phyloP scores from a whole-genome alignment of 2,113 vertebrate genomes.

The Forbesichthys papilliferus region DNA sequence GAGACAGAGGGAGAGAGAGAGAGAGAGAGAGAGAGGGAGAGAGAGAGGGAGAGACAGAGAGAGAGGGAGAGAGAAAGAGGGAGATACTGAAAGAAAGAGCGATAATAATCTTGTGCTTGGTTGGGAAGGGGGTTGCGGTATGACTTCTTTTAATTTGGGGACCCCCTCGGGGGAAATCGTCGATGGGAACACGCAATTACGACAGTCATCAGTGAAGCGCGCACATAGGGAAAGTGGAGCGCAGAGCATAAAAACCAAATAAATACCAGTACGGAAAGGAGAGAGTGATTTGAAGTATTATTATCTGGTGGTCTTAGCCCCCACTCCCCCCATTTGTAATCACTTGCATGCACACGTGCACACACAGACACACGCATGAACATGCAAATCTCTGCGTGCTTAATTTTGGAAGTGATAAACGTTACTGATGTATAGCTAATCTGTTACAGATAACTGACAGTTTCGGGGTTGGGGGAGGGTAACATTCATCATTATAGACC shows the following conservation, averaged over 20 bases:
- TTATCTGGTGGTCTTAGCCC: slow-evolving; percentile 42
- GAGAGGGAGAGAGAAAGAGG: slow-evolving; percentile 21
- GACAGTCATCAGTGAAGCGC: slow-evolving; percentile 74
- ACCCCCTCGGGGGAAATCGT: slow-evolving; percentile 74
- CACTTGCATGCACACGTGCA: slow-evolving; percentile 18
- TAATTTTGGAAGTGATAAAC: slow-evolving; percentile 64
- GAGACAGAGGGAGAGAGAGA: slow-evolving; percentile 37
- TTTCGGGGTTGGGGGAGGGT: slow-evolving; percentile 18
- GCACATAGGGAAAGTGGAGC: slow-evolving; percentile 54
- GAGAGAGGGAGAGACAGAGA: slow-evolving; percentile 32
- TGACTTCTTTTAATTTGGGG: slow-evolving; percentile 80
- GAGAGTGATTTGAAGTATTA: slow-evolving; percentile 67
- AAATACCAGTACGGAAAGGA: slow-evolving; percentile 58
- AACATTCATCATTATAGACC: slow-evolving; percentile 64
- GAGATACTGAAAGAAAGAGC: slow-evolving; percentile 29
- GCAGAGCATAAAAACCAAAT: slow-evolving; percentile 48
- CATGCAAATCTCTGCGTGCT: background rate
- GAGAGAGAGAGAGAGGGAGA: background rate
- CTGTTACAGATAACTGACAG: slow-evolving; percentile 71
- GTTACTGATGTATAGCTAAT: slow-evolving; percentile 73
- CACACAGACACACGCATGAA: slow-evolving; percentile 21
- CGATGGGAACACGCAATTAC: slow-evolving; percentile 75
- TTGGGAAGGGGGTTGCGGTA: slow-evolving; percentile 63
- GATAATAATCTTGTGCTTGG: slow-evolving; percentile 41
- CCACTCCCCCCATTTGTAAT: slow-evolving; percentile 36